Evolutionary conservation across 2,888 invertebrate genomes (phyloP), one percentile per base, ranked within the genome.

Genomic region (Troides oblongomaculatus): DNA sequence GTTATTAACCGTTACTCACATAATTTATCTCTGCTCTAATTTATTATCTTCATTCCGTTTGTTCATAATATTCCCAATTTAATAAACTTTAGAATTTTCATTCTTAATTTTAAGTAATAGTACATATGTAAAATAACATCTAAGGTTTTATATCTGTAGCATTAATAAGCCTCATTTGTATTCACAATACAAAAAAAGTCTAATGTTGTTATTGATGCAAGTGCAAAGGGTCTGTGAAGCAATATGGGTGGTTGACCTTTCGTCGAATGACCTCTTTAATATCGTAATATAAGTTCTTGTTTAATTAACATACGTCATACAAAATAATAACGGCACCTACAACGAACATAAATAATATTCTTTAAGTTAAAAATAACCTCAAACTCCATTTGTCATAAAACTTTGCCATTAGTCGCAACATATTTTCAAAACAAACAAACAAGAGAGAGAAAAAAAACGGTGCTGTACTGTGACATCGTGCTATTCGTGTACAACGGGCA

Each of bases 391-490:
- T 43, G 36, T 36, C 53, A 18, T 60, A 36, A 60, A 60, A 60
- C 30, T 60, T 36, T 60, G 12, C n/a, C 18, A n/a, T n/a, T n/a
- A 30, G n/a, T 18, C 18, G 46, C 8, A 50, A 50, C 30, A 21
- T 61, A 61, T 63, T 43, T 50, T 39, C 65, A 66, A 66, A 70
- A 70, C 60, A 70, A 70, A 70, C 66, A 70, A 50, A 62, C n/a
- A 25, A 46, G 39, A 10, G 17, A 50, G 21, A 21, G 21, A 50
- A 18, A 50, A 46, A 58, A 56, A 30, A 21, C 7, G n/a, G 14
- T 10, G 10, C 36, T 23, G 8, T 58, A 62, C 30, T 8, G 50
- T 53, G 50, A 62, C 7, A 53, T 25, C 2, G 46, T 62, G 63
- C 50, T 59, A 39, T 18, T 23, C 14, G 50, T 43, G n/a, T 1